Base-by-base conservation (phyloP, 1,140 invertebrate species). In the Apis laboriosa region DNA sequence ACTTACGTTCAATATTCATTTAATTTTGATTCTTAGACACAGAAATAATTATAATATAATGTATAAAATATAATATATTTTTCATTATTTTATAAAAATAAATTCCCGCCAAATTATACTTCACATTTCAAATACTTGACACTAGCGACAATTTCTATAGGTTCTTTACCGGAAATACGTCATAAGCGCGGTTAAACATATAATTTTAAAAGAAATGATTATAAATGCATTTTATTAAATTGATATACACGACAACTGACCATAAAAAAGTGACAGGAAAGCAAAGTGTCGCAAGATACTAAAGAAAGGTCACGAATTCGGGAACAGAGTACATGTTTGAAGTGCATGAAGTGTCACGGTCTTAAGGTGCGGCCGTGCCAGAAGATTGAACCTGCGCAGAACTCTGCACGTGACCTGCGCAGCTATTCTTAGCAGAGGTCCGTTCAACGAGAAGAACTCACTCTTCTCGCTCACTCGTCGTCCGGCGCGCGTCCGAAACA, bases 391-490 rank as follows among this genome's bases (percentile, higher is more conserved):
- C 84, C 83, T 92, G 93, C 93, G 92, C 92, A 87, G 73, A 85
- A 79, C 63, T 49, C 11, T 49, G 85, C 93, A 94, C 93, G 93
- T 93, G 93, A 91, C 84, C 89, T 90, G 91, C 91, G 92, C 92
- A 88, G 90, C 91, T 94, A 93, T 94, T 94, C 91, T 93, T 93
- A 93, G 93, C 90, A 78, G 89, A 92, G 90, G 90, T 90, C 90
- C 82, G 86, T 87, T 90, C 79, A 68, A 85, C 89, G 86, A 89
- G 82, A 90, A 79, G 77, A 88, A 84, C 90, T 88, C 87, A 88
- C 78, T 43, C 34, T 43, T 43, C 92, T 93, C 93, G 93, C 75
- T 94, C 94, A 94, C 92, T 94, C 93, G 93, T 94, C 93, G 93
- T 93, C 91, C 93, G 92, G 92, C 92, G 93, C 93, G 93, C 93